These are phyloP conservation scores for Tipula unca DNA, from an alignment of 2,888 invertebrate genomes.

Conservation along the genomic window DNA sequence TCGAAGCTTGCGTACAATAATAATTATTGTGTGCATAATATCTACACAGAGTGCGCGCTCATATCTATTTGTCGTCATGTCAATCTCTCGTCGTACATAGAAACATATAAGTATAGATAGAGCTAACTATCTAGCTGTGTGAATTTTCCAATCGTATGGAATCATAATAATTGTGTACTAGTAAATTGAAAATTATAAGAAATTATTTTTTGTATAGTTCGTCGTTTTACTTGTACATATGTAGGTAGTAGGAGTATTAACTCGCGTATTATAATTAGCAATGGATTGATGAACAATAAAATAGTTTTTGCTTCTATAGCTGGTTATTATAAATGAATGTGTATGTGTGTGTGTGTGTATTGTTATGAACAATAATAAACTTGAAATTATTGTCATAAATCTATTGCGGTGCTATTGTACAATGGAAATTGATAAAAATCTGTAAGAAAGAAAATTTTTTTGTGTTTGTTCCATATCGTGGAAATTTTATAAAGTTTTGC, in stretches of 20 bases:
- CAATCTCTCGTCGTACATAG: neutral
- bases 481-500: neutral
- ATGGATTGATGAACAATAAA: conserved; percentile 14
- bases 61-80: neutral
- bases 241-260: neutral
- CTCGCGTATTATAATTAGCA: neutral
- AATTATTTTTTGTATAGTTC: neutral
- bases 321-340: too few species aligned
- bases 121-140: neutral
- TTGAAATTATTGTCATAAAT: neutral
- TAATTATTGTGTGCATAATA: neutral
- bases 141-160: neutral
- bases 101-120: too few species aligned
- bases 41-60: neutral
- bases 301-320: neutral
- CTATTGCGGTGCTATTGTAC: neutral
- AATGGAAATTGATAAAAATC: neutral
- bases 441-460: neutral
- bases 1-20: neutral
- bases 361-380: neutral
- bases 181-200: neutral
- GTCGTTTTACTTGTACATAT: neutral
- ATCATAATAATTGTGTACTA: neutral
- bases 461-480: neutral
- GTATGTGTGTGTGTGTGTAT: too few species aligned